phyloP scores from a whole-genome alignment of 2,113 vertebrate genomes.

The Catagonus wagneri region DNA sequence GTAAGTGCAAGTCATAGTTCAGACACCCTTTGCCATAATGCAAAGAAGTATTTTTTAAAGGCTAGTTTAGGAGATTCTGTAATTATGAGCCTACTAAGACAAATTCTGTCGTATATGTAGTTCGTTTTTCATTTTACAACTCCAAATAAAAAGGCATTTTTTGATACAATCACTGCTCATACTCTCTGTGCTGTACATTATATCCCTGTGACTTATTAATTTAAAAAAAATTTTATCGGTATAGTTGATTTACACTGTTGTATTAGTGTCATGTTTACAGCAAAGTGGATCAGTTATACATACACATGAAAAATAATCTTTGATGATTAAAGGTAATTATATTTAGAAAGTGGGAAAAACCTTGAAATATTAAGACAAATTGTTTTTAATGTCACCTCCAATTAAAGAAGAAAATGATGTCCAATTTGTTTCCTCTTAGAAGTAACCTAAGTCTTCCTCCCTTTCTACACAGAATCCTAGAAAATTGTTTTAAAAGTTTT shows the following conservation, averaged over 20 bases:
- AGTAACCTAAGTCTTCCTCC: not conserved
- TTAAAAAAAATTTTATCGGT: no score
- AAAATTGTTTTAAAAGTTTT: slow-evolving; percentile 34
- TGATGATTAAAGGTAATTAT: not conserved
- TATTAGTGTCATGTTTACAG: no score
- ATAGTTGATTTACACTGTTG: no score
- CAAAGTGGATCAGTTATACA: no score
- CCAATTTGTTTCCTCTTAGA: slow-evolving; percentile 31
- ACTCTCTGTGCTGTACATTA: no score
- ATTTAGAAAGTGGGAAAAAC: slow-evolving; percentile 30
- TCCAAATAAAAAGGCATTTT: slow-evolving; percentile 5
- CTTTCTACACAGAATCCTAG: not conserved
- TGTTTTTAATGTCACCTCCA: not conserved
- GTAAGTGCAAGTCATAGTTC: not conserved
- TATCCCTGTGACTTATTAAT: no score
- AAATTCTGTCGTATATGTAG: not conserved
- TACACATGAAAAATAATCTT: not conserved
- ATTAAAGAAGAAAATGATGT: slow-evolving; percentile 31
- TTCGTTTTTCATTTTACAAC: slow-evolving; percentile 2
- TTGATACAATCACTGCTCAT: no score
- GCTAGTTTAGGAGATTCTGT: not conserved
- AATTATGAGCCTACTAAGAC: not conserved
- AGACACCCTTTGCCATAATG: not conserved
- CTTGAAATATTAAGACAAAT: slow-evolving; percentile 6
- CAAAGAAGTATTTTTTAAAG: slow-evolving; percentile 35